Base-by-base conservation (phyloP, 2,888 invertebrate species). In the Nephrocerus scutellatus region DNA sequence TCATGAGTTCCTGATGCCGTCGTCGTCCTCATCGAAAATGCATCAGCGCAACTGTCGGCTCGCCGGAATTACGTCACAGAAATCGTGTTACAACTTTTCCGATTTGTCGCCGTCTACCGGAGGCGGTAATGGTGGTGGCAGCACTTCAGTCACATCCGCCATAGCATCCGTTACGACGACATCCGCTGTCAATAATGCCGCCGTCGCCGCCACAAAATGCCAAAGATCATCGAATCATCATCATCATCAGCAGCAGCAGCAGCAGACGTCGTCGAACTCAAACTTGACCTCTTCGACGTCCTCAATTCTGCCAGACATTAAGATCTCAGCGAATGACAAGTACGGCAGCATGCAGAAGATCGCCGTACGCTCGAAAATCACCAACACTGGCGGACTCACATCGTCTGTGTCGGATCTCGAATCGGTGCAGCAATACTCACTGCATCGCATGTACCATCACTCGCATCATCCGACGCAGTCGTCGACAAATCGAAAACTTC, bases 1-100 rank as follows among this genome's bases (percentile, higher is more conserved):
- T 36, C 93, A 93, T 70, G 87, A 88, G 59, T 93, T 86, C 82
- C 71, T 91, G 55, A 77, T 78, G 49, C 74, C 74, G 6, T 76
- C 78, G 24, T 63, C 72, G 8, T 68, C 71, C 31, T 68, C 68
- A 32, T 60, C 60, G 2, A n/a, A n/a, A n/a, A n/a, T n/a, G n/a
- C 60, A 63, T 35, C 65, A 62, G 51, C 59, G 62, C 50, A 58
- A 55, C 36, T 62, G 62, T 48, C 57, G 62, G 49, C 52, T 65
- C 18, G 63, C 64, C 46, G 54, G 59, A 43, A 47, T 49, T 52
- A 53, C 62, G 41, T 64, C 63, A 40, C 62, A 63, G 41, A 64
- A 64, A 47, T 62, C 62, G 35, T 63, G 60, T 51, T 62, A 59
- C 43, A 61, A 57, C 35, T 62, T 62, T 37, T 57, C 62, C 39